These are phyloP conservation scores for Penaeus indicus DNA, from an alignment of 1,140 invertebrate species.

Conservation along the genomic window DNA sequence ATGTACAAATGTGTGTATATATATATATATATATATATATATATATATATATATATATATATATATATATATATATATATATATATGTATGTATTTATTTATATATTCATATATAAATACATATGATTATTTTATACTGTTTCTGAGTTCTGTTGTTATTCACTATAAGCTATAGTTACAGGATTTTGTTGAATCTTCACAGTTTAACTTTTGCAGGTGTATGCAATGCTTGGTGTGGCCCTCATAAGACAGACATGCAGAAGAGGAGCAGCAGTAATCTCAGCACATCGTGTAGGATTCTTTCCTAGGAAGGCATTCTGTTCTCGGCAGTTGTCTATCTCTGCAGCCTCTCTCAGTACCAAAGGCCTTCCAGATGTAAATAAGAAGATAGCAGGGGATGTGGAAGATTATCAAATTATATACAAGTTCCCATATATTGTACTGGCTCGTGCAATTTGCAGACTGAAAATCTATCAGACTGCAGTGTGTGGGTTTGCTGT, in stretches of 20 bases:
- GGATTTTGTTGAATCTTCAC: neutral
- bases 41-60: no score
- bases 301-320: no score
- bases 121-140: neutral
- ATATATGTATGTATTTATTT: no score
- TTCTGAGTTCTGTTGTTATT: neutral
- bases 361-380: conserved; percentile 58
- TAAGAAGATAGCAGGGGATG: conserved; percentile 7
- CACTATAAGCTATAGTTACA: neutral
- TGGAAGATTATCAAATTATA: conserved; percentile 67
- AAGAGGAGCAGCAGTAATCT: no score
- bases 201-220: neutral
- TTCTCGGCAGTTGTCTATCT: neutral
- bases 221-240: no score
- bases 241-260: no score
- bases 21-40: no score
- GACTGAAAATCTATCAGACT: conserved; percentile 73
- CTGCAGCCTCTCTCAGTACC: neutral
- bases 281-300: no score
- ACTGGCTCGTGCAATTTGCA: conserved; percentile 81
- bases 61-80: no score
- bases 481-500: conserved; percentile 27
- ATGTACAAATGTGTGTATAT: no score
- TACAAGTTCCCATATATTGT: conserved; percentile 79
- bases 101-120: neutral